Evolutionary conservation across 2,113 vertebrate species (phyloP).

Genomic region (Mormoops blainvillei): DNA sequence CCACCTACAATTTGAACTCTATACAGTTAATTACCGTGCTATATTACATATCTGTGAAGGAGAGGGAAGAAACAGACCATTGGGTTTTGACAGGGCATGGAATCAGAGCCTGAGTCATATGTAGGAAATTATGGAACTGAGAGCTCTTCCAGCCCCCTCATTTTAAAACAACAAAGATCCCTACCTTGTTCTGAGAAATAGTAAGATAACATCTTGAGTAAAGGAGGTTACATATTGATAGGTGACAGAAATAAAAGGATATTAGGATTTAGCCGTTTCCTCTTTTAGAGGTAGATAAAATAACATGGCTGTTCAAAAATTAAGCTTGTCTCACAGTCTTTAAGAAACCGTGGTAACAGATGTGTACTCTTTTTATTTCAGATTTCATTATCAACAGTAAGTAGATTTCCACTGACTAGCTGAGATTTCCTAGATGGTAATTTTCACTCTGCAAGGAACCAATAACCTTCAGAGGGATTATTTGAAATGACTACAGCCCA

Average conservation of each 20-base stretch:
- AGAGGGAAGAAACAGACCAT: not conserved
- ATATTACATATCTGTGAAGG: not conserved
- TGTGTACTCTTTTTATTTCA: constrained; percentile 35
- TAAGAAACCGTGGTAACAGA: constrained; percentile 19
- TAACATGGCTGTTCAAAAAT: not conserved
- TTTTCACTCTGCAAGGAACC: constrained; percentile 57
- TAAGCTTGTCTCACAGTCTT: constrained; percentile 6
- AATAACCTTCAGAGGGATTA: constrained; percentile 38
- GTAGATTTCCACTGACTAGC: constrained; percentile 44
- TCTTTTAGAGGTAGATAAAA: constrained; percentile 50
- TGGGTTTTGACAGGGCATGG: not conserved
- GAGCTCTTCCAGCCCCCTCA: not conserved
- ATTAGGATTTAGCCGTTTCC: constrained; percentile 17
- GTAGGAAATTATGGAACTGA: constrained; percentile 22
- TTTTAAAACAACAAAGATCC: constrained; percentile 19
- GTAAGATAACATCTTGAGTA: not conserved
- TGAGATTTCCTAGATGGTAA: constrained; percentile 55
- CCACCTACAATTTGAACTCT: not conserved
- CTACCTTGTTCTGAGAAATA: constrained; percentile 9
- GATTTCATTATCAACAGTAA: constrained; percentile 55
- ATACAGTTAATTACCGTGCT: not conserved
- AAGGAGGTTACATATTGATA: not conserved
- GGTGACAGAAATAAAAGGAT: constrained; percentile 29
- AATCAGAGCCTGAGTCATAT: constrained; percentile 6
- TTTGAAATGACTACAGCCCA: not conserved